A percentile compares a stretch with the other conserved stretches of the same genome.
Conservation (phyloP, 2,888 invertebrate genomes). For the Ligdia adustata region DNA sequence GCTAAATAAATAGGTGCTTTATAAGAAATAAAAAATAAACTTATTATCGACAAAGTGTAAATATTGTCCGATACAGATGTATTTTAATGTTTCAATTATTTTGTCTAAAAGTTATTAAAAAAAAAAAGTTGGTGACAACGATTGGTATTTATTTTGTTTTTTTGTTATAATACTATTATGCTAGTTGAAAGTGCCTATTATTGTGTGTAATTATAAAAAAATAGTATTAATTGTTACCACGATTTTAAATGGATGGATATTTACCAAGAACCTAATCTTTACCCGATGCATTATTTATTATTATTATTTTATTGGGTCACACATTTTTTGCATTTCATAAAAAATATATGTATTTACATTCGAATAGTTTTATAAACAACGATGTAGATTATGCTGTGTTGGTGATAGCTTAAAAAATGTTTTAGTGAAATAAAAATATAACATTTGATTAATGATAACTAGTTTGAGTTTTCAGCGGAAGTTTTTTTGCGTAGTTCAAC, state of each 20-base stretch:
- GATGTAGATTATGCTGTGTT: no score
- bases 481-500: no score
- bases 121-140: background rate
- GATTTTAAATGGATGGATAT: background rate
- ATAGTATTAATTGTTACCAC: constrained; percentile 4
- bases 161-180: background rate
- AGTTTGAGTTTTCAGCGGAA: no score
- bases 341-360: background rate
- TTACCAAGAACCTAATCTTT: background rate
- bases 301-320: constrained; percentile 9
- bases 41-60: no score
- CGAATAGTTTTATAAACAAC: background rate
- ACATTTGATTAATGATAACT: no score
- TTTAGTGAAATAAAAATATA: no score
- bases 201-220: background rate
- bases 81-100: constrained; percentile 2
- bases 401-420: no score
- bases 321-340: background rate
- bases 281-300: constrained; percentile 8
- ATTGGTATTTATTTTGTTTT: background rate
- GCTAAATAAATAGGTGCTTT: constrained; percentile 32
- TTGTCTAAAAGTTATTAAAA: background rate
- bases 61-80: no score
- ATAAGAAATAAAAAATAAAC: background rate
- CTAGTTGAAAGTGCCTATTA: constrained; percentile 3